These are phyloP conservation scores for Elachura formosa DNA, from an alignment of 2,113 vertebrate genomes.

Conservation along the genomic window DNA sequence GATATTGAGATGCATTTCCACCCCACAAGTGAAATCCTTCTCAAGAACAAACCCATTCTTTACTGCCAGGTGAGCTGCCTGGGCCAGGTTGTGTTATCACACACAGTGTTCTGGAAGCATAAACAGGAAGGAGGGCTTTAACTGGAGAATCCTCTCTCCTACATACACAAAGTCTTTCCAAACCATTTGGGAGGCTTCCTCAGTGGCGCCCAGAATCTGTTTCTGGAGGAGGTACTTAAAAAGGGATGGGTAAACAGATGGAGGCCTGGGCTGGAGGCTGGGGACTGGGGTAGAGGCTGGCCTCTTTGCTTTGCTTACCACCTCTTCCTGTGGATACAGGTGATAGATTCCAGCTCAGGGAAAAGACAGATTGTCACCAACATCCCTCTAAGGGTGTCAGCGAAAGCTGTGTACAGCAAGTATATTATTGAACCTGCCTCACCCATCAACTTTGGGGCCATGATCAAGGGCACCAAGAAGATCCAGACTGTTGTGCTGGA, in stretches of 20 bases:
- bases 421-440: constrained; percentile 78
- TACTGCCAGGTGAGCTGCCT: constrained; percentile 78
- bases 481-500: constrained; percentile 73
- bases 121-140: not conserved
- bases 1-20: constrained; percentile 76
- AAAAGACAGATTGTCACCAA: constrained; percentile 71
- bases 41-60: constrained; percentile 77
- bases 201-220: not conserved
- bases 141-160: not conserved
- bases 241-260: not conserved
- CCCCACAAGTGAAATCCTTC: constrained; percentile 71
- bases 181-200: not conserved
- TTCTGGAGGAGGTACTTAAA: not conserved
- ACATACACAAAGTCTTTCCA: not conserved
- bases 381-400: constrained; percentile 77
- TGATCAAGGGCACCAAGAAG: constrained; percentile 72
- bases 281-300: not conserved
- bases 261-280: too few species aligned
- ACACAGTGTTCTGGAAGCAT: accelerated
- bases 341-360: constrained; percentile 77
- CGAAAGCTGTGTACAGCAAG: constrained; percentile 76
- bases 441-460: constrained; percentile 77
- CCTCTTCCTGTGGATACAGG: constrained; percentile 52
- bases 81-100: not conserved
- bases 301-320: not conserved